Evolutionary conservation across 2,888 invertebrate species (phyloP), one percentile per base, ranked within the genome.

Genomic region (Labia minor): DNA sequence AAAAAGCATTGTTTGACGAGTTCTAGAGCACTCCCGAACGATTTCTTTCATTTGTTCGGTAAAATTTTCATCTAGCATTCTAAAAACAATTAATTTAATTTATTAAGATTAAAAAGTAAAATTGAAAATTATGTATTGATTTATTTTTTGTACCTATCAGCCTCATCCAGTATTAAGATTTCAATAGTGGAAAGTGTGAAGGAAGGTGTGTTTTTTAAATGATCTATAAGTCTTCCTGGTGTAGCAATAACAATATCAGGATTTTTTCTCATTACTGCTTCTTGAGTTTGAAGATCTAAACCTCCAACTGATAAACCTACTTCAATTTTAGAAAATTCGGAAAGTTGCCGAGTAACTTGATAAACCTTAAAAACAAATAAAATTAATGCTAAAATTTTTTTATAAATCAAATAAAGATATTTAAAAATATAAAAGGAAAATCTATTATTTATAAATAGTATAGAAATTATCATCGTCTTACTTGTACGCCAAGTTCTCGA

Each of bases 41-140:
- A 99, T 93, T 79, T 98, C 96, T 75, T 95, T 97, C 95, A 99
- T 95, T 78, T 99, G 99, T 72, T 97, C 96, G 0, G 95, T 94
- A 80, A 99, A 99, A 78, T 95, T 94, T 76, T 98, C 97, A 78
- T 99, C 98, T 71, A 99, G 78, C 95, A 99, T 98, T 72, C 95
- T 87, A 75, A 11, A 75, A 72, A 70, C 26, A 62, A 65, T 10
- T 21, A 16, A 19, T 37, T 18, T 66, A 26, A 18, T 64, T 11
- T 19, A 37, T 21, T 49, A 21, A 61, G 18, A 4, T 20, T 10
- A 21, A 20, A 65, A n/a, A n/a, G n/a, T n/a, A n/a, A n/a, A n/a
- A n/a, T n/a, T n/a, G n/a, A n/a, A n/a, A 33, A 63, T 64, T 63
- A 8, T 16, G 33, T 62, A 64, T 49, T 49, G n/a, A 49, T 49